Evolutionary conservation across 2,888 invertebrate genomes (phyloP).

Genomic region (Zygogramma bicolorata): DNA sequence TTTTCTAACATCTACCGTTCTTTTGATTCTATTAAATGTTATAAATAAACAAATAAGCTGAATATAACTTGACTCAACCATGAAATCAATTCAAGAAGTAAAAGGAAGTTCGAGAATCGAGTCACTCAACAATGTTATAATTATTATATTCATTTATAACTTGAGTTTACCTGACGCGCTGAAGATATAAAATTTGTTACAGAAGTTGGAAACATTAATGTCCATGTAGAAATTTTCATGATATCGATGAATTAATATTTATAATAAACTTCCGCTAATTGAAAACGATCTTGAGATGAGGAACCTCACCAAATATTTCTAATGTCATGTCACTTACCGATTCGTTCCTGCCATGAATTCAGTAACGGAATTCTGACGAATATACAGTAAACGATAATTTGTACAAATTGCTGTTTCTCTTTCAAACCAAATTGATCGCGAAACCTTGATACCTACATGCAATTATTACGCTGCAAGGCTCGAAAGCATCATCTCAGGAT

Average conservation of each 20-base stretch:
- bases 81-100: no score
- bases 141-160: no score
- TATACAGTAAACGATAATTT: not conserved
- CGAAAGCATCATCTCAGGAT: slow-evolving; percentile 36
- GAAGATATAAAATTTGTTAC: no score
- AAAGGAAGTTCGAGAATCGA: no score
- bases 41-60: no score
- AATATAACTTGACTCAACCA: no score
- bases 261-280: not conserved
- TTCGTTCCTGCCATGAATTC: not conserved
- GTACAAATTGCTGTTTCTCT: not conserved
- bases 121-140: no score
- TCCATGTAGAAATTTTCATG: not conserved
- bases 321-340: not conserved
- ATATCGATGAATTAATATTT: not conserved
- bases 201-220: no score
- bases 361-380: not conserved
- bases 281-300: not conserved
- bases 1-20: no score
- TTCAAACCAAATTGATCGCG: not conserved
- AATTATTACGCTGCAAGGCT: slow-evolving; percentile 26
- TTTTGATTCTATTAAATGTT: no score
- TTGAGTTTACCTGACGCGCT: no score
- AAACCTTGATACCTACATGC: slow-evolving; percentile 22
- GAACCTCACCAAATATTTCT: not conserved